phyloP scores from a whole-genome alignment of 2,888 invertebrate species.

The Marasmarcha lunaedactyla region DNA sequence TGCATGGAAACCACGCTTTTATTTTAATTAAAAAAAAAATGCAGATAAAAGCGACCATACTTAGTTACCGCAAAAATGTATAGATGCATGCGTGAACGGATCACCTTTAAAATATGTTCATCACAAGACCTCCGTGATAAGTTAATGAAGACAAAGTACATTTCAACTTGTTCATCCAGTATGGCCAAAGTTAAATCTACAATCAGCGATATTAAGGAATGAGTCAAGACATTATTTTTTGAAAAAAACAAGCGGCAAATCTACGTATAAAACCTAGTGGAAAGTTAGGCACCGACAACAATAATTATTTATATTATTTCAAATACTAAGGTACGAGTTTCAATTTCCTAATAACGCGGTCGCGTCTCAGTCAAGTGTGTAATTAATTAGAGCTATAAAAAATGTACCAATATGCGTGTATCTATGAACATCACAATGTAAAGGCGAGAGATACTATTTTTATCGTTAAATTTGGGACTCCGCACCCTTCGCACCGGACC shows the following conservation, averaged over 20 bases:
- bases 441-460: constrained; percentile 50
- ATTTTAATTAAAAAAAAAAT: constrained; percentile 15
- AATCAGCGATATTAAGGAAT: constrained; percentile 41
- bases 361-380: constrained; percentile 50
- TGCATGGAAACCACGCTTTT: constrained; percentile 14
- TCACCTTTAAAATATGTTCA: too few relatives aligned
- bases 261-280: constrained; percentile 50
- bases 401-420: constrained; percentile 55
- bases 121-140: too few relatives aligned
- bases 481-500: constrained; percentile 57
- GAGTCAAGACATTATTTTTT: constrained; percentile 58
- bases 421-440: constrained; percentile 64
- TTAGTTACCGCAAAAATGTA: too few relatives aligned
- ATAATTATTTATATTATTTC: constrained; percentile 37
- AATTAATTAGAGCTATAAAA: constrained; percentile 53
- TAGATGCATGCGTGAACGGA: too few relatives aligned
- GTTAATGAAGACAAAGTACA: too few relatives aligned
- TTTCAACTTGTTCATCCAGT: too few relatives aligned
- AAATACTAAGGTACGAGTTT: constrained; percentile 46
- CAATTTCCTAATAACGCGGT: constrained; percentile 46
- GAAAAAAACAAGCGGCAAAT: constrained; percentile 35
- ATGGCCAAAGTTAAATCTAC: constrained; percentile 27
- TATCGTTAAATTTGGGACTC: constrained; percentile 47
- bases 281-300: constrained; percentile 46
- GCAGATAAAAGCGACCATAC: constrained; percentile 21